Conservation (phyloP, 2,113 vertebrate species). For the Reinhardtius hippoglossoides region DNA sequence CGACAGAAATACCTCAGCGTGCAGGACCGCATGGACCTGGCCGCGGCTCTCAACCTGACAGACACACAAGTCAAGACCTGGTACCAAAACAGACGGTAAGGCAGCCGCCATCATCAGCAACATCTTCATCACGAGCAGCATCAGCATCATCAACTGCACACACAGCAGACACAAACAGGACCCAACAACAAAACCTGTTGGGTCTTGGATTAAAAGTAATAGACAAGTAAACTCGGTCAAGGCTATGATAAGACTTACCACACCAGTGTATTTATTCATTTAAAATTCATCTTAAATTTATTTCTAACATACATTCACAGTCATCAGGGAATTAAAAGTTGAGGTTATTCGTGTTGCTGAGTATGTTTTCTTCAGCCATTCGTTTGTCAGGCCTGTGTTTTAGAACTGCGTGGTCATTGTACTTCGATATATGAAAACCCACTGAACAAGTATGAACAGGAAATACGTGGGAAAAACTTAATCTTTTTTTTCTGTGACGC, state of each 20-base stretch:
- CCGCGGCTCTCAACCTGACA: conserved; percentile 94
- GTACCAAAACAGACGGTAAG: conserved; percentile 95
- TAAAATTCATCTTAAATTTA: neutral
- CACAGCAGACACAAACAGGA: neutral
- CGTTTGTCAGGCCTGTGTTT: no score
- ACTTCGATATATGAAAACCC: no score
- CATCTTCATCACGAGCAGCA: neutral
- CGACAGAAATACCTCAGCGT: conserved; percentile 98
- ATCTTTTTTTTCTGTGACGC: no score
- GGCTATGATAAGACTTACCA: no score
- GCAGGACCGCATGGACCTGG: conserved; percentile 99
- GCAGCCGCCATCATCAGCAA: neutral
- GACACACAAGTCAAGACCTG: conserved; percentile 97
- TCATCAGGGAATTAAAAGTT: no score
- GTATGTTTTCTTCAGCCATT: no score
- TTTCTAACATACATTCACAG: no score
- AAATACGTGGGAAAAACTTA: no score
- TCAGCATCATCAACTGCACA: no score
- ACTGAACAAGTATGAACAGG: no score
- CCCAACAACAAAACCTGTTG: neutral
- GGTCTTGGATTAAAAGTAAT: neutral
- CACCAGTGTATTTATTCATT: neutral
- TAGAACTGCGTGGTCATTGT: no score
- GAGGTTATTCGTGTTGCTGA: no score
- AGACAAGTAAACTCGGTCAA: neutral